phyloP scores from a whole-genome alignment of 2,113 vertebrate species.

The Sprattus sprattus region DNA sequence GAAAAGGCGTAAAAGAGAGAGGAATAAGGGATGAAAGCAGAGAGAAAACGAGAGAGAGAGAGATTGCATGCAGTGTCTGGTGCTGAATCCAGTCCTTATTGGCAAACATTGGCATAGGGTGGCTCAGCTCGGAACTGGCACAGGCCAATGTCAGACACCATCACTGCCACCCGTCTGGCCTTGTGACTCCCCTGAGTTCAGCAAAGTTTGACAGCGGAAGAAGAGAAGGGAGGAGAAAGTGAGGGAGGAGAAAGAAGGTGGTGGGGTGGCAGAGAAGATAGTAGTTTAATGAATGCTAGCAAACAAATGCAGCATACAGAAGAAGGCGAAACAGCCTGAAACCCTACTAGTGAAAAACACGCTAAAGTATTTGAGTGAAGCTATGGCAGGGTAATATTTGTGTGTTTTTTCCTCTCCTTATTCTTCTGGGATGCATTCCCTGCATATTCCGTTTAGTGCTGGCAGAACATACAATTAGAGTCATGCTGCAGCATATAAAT shows the following conservation, averaged over 20 bases:
- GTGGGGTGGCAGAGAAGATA: background rate
- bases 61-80: background rate
- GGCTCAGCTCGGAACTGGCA: background rate
- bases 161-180: background rate
- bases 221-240: background rate
- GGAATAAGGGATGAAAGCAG: too few relatives aligned
- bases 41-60: too few relatives aligned
- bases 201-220: background rate
- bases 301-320: background rate
- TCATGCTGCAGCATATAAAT: background rate
- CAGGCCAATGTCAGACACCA: background rate
- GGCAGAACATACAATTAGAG: background rate
- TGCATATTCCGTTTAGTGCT: background rate
- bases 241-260: background rate
- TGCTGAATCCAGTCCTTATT: background rate
- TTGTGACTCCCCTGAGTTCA: background rate
- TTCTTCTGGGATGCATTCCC: background rate
- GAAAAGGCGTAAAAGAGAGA: background rate
- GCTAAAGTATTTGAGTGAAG: background rate
- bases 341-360: background rate
- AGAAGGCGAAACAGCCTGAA: constrained; percentile 10
- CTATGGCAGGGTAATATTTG: background rate
- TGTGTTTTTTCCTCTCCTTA: background rate
- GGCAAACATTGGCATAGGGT: background rate
- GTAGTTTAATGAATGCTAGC: background rate